Evolutionary conservation across 2,888 invertebrate genomes (phyloP), one percentile per base, ranked within the genome.

Genomic region (Harpagoxenus sublaevis): DNA sequence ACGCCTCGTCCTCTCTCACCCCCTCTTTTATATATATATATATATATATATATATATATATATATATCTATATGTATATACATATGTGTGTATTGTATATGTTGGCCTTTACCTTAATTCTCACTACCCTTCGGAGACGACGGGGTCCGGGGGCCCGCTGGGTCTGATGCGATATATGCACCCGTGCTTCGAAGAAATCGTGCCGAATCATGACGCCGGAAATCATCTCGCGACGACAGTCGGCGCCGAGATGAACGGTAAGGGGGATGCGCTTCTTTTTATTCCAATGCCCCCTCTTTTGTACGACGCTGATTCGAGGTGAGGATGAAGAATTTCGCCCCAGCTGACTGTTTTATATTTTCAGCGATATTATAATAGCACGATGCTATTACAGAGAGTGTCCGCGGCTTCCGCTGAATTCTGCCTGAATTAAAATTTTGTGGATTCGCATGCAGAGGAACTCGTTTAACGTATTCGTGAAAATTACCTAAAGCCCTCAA

Each of bases 41-140:
- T 85, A 84, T 89, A 31, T 57, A 62, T 15, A 60, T 1, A n/a
- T 51, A 70, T 70, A 35, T 51, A 35, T 48, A 12, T 55, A 39
- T 55, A 28, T 62, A 35, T 35, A 6, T 35, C 23, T 1, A n/a
- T 51, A 70, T 70, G n/a, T 51, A 35, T 48, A 12, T 55, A 39
- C 39, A 28, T 62, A 35, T 35, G 1, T 35, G 23, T 35, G 35
- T 35, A 62, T 23, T 23, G 23, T n/a, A 60, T 2, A 55, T 53
- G 84, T 84, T 86, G 73, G 79, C 88, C 65, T 87, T 81, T 82
- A 86, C 86, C 89, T 90, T 88, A 74, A 75, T 86, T 86, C 87
- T 89, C 87, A 71, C 90, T 89, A 89, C 89, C 90, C 89, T 89
- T 89, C 83, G 70, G 84, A 83, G 82, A 82, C 85, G 85, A 62